A percentile compares a stretch with the other conserved stretches of the same genome.
phyloP scores from a whole-genome alignment of 2,888 invertebrate species.

The Melinopterus prodromus region DNA sequence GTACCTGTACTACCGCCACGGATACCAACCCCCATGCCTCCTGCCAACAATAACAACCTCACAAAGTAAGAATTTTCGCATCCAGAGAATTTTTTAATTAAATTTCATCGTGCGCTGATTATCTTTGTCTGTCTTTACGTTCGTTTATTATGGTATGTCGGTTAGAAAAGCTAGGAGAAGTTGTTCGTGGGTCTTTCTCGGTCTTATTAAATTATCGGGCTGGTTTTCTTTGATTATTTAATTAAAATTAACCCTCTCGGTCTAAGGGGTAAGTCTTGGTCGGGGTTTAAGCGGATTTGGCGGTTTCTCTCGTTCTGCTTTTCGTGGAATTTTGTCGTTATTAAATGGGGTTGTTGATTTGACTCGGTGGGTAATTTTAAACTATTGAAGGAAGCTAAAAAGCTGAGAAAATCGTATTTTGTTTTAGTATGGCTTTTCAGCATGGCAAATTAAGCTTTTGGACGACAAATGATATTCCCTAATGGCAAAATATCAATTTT shows the following conservation, averaged over 20 bases:
- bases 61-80: conserved; percentile 57
- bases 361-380: background rate
- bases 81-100: conserved; percentile 35
- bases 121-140: background rate
- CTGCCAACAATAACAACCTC: conserved; percentile 60
- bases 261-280: background rate
- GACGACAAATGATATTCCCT: no score
- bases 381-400: background rate
- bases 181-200: background rate
- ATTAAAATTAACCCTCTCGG: conserved; percentile 25
- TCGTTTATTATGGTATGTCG: conserved; percentile 5
- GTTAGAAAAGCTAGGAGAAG: background rate
- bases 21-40: conserved; percentile 67
- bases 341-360: background rate
- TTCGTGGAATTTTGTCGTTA: background rate
- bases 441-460: no score
- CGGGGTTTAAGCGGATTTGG: background rate
- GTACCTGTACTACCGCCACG: conserved; percentile 66
- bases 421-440: no score
- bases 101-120: conserved; percentile 31
- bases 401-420: no score
- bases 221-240: conserved; percentile 31
- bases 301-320: background rate
- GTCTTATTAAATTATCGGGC: conserved; percentile 26
- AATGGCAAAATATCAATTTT: no score